Percentiles rank a stretch among this genome's conserved stretches.
phyloP scores from a whole-genome alignment of 2,888 invertebrate genomes.

The Drosophila kanekoi region DNA sequence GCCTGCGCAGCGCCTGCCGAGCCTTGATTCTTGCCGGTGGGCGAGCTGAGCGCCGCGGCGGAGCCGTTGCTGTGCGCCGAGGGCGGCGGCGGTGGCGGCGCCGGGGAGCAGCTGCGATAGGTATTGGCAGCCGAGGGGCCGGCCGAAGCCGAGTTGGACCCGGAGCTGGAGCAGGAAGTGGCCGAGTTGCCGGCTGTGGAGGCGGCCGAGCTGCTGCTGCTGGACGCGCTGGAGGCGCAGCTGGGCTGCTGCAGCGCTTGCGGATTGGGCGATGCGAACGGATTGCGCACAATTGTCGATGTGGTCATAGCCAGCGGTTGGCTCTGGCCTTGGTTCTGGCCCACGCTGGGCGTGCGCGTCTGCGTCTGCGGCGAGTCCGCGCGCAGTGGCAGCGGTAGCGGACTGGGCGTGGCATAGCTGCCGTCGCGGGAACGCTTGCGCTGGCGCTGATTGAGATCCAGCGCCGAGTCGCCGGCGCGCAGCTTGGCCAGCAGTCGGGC shows the following conservation, averaged over 20 bases:
- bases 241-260: constrained; percentile 51
- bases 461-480: constrained; percentile 47
- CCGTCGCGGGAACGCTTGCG: constrained; percentile 86
- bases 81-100: constrained; percentile 45
- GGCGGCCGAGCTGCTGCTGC: constrained; percentile 13
- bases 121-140: background rate
- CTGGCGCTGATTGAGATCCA: constrained; percentile 72
- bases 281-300: constrained; percentile 83
- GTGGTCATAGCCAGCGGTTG: constrained; percentile 76
- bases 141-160: constrained; percentile 8
- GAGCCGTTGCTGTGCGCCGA: constrained; percentile 64
- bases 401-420: constrained; percentile 72
- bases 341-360: constrained; percentile 19
- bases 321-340: constrained; percentile 24
- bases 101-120: constrained; percentile 70
- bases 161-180: constrained; percentile 18
- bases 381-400: constrained; percentile 38
- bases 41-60: constrained; percentile 56
- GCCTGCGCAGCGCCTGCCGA: constrained; percentile 38
- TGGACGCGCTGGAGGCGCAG: constrained; percentile 38
- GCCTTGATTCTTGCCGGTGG: constrained; percentile 39
- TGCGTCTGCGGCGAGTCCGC: constrained; percentile 36
- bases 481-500: constrained; percentile 66
- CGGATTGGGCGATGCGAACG: constrained; percentile 84
- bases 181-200: constrained; percentile 27